Base-by-base conservation (phyloP, 2,113 vertebrate genomes). In the Capreolus pygargus region DNA sequence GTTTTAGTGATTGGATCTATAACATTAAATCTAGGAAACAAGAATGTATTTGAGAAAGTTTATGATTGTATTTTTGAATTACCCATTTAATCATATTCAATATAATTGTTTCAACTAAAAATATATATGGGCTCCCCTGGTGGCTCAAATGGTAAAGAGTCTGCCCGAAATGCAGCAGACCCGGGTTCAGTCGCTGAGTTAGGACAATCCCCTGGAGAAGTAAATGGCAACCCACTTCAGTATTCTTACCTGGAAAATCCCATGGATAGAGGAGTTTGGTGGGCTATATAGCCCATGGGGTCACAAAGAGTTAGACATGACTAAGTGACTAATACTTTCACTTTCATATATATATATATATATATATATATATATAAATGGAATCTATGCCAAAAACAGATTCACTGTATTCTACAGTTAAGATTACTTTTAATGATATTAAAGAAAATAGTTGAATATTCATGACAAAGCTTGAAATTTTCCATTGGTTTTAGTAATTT, bases 61-160 rank as follows among this genome's bases (percentile, higher is more conserved):
- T 45, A 78, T 78, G 74, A 76, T 15, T 43, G 9, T 76, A 43
- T 25, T 76, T 76, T 76, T 76, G 12, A 60, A 57, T 64, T 70
- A 58, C 23, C 39, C 39, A 0, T 5, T 89, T 58, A 39, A 27
- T 67, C 6, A 23, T 45, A 27, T 57, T 43, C 30, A 55, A 14
- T 60, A 7, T 54, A 55, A 83, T 81, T 92, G 58, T 85, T 21
- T 86, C 64, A 93, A 79, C 14, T 81, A 39, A 60, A 47, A 87
- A 50, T 43, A 7, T 47, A 79, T 57, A 28, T 74, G 55, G 52
- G 50, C 52, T 89, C 30, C 67, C n/a, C 10, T 70, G n/a, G n/a
- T 12, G 17, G 67, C 67, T 70, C 67, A 70, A 11, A 13, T 70
- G n/a, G 19, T 70, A 39, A 10, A 36, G 67, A 11, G 67, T 36